phyloP scores from a whole-genome alignment of 2,888 invertebrate species.

The Drosophila nr. fundita region DNA sequence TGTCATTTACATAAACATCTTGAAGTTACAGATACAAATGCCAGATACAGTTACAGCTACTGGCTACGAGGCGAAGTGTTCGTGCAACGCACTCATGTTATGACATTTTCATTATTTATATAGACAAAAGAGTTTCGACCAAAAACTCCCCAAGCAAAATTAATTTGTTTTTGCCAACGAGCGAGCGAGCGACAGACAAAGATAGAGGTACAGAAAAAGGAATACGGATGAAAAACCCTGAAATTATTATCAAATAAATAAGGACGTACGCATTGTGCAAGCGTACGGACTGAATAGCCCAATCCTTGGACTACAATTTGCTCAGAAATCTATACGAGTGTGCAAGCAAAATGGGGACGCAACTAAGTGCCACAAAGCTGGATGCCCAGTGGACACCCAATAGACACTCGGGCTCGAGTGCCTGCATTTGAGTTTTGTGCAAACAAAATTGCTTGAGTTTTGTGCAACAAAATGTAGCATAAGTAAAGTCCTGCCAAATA shows the following conservation, averaged over 20 bases:
- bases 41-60: constrained; percentile 28
- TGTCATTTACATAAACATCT: constrained; percentile 75
- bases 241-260: constrained; percentile 80
- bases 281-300: constrained; percentile 8
- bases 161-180: constrained; percentile 62
- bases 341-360: constrained; percentile 6
- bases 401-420: constrained; percentile 22
- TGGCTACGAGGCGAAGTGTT: constrained; percentile 17
- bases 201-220: no score
- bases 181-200: not conserved
- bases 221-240: constrained; percentile 20
- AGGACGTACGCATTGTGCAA: constrained; percentile 37
- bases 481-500: constrained; percentile 78
- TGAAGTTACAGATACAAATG: constrained; percentile 20
- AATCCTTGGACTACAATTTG: constrained; percentile 34
- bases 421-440: constrained; percentile 66
- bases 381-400: constrained; percentile 19
- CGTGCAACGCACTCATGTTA: constrained; percentile 61
- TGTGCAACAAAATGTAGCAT: constrained; percentile 71
- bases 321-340: constrained; percentile 53
- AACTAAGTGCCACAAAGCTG: constrained; percentile 54
- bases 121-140: constrained; percentile 68
- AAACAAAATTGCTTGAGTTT: constrained; percentile 63
- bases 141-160: constrained; percentile 42
- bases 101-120: constrained; percentile 80